Evolutionary conservation across 2,113 vertebrate species (phyloP), one percentile per base, ranked within the genome.

Genomic region (Campylomormyrus tamandua): DNA sequence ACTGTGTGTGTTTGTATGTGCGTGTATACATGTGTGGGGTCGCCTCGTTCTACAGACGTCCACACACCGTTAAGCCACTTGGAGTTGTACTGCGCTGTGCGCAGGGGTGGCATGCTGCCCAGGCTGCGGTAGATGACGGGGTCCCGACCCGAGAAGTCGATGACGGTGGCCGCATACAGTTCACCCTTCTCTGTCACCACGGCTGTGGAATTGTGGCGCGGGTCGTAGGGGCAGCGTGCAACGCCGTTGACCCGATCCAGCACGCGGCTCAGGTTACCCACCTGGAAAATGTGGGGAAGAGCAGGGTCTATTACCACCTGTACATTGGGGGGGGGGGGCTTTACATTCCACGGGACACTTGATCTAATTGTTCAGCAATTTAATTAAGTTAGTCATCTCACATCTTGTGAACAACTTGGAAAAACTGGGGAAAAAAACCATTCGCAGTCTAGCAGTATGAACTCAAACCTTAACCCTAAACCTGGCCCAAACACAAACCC

Each of bases 81-180:
- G 93, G 98, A 99, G 96, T 99, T 99, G 94, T 99, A 99, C 91
- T 99, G 98, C 24, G 98, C 98, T 0, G 98, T 99, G 88, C 98
- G 96, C 24, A 99, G 97, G 0, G 98, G 97, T 0, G 98, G 98
- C 95, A 98, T 96, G 0, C 96, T 97, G 52, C 98, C 98, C 92
- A 99, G 95, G 94, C 98, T 99, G 92, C 98, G 97, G 95, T 99
- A 99, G 93, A 99, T 99, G 93, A 98, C 98, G 0, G 98, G 98
- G 95, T 99, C 98, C 5, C 98, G 96, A 45, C 98, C 98, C 0
- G 98, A 99, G 96, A 99, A 99, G 96, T 99, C 98, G 21, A 99
- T 99, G 93, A 99, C 98, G 0, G 98, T 99, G 89, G 98, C 98
- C 0, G 98, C 98, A 0, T 99, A 99, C 87, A 99, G 97, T 92